Base-by-base conservation (phyloP, 2,113 vertebrate genomes). In the Cyprinodon brontotheroides region DNA sequence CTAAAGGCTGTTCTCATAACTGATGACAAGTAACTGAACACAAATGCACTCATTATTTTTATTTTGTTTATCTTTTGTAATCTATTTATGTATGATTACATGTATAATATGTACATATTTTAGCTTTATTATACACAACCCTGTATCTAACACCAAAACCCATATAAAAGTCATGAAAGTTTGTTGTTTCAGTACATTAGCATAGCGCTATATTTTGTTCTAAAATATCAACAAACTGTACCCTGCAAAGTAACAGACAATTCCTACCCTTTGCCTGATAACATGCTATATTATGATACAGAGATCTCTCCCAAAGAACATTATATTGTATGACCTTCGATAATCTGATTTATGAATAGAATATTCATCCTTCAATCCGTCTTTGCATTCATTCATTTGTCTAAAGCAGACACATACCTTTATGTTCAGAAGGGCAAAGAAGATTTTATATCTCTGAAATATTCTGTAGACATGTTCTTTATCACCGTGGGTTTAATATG, bases 361-460 rank as follows among this genome's bases (percentile, higher is more conserved):
- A 71, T 74, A 81, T 80, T 75, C 61, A 68, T 82, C 60, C 43
- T 68, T 79, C 40, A 77, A 57, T 85, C 75, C 10, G 5, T 61
- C 63, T 70, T 0, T 11, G 2, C 65, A 84, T 72, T 74, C 47
- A 29, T 11, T 70, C 45, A 20, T 76, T 61, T 65, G 50, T 62
- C 65, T 12, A 0, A 11, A 22, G 12, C n/a, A 53, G 15, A 61
- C 70, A 50, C 68, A 68, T 68, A 62, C 22, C 43, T 59, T 79
- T 65, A 67, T 59, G 20, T 68, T 43, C 13, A 38, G 61, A 72
- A 79, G 68, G 76, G 60, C 3, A 50, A 65, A 41, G 39, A 15
- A 11, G 81, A 81, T 83, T 75, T 81, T 85, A 68, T 20, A 11
- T 53, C 77, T 77, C 77, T 53, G 66, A 70, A 40, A 61, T 29